Evolutionary conservation across 2,113 vertebrate genomes (phyloP).

Genomic region (Ageneiosus marmoratus): DNA sequence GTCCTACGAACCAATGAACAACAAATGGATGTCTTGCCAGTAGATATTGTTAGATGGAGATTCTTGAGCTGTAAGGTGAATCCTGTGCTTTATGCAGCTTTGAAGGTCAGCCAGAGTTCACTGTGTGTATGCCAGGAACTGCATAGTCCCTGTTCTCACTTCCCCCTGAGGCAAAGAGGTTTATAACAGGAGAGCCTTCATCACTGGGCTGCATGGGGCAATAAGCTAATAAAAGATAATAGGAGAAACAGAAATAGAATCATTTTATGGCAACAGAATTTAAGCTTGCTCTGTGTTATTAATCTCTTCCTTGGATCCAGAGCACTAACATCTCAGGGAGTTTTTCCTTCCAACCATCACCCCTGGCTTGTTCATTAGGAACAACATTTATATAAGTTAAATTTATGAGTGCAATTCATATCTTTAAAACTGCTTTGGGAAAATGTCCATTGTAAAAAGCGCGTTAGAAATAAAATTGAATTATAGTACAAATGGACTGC

Average conservation of each 20-base stretch:
- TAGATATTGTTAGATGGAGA: slow-evolving; percentile 7
- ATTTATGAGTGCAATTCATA: too few species aligned
- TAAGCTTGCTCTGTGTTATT: neutral
- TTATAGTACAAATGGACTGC: too few species aligned
- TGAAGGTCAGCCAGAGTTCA: slow-evolving; percentile 72
- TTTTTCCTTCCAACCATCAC: too few species aligned
- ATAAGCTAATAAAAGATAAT: slow-evolving; percentile 3
- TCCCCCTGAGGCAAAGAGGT: slow-evolving; percentile 5
- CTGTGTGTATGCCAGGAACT: slow-evolving; percentile 37
- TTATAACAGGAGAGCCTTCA: slow-evolving; percentile 8
- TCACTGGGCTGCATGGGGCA: neutral
- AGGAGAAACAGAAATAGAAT: neutral
- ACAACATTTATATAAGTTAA: too few species aligned
- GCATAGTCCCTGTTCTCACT: neutral
- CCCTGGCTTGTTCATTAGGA: too few species aligned
- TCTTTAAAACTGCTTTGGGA: too few species aligned
- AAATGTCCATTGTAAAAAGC: too few species aligned
- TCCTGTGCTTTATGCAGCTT: slow-evolving; percentile 64
- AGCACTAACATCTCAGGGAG: neutral
- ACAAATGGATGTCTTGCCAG: neutral
- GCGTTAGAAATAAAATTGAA: too few species aligned
- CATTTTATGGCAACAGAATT: neutral
- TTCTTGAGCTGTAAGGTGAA: slow-evolving; percentile 12
- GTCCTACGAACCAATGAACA: neutral
- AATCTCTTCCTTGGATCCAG: neutral